Evolutionary conservation across 2,113 vertebrate species (phyloP), one percentile per base, ranked within the genome.

Genomic region (Nibea albiflora): DNA sequence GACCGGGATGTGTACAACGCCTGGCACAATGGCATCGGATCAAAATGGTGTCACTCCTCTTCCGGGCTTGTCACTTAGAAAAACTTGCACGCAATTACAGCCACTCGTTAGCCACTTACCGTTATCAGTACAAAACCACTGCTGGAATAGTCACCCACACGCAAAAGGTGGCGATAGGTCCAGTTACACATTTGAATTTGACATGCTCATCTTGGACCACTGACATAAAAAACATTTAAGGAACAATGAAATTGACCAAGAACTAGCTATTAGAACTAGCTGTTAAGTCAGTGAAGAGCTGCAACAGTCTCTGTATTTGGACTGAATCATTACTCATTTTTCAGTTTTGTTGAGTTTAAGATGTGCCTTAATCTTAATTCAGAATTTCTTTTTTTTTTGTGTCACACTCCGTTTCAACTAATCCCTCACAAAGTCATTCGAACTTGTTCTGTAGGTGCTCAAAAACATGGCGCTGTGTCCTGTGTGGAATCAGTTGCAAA

Each of bases 1-100:
- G 91, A 88, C 78, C 42, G 70, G 72, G 67, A 87, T 64, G 73
- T 65, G 79, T 84, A 80, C 76, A 88, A 81, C 58, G 85, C 85
- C 79, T 80, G 78, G 84, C 81, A 89, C 85, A 83, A 88, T 86
- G 70, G 76, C 83, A 80, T 79, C 70, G 73, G 84, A 75, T 88
- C 89, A 88, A 89, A 88, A 75, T 10, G 42, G 75, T 77, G 90
- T 74, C 73, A 72, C 58, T 74, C 71, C 44, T 79, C 83, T 90
- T 85, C 88, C 85, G 66, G 77, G 77, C 56, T 66, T 67, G 71
- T 62, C 78, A 57, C 68, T 82, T 73, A 81, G 68, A 86, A 85
- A 87, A 66, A 79, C 60, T 79, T 5, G 58, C 89, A 90, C 80
- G 71, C 86, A 88, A 81, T 50, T 69, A 75, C 78, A 84, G 71